These are phyloP conservation scores for Conomelus anceps DNA, from an alignment of 2,888 invertebrate species.

Conservation along the genomic window DNA sequence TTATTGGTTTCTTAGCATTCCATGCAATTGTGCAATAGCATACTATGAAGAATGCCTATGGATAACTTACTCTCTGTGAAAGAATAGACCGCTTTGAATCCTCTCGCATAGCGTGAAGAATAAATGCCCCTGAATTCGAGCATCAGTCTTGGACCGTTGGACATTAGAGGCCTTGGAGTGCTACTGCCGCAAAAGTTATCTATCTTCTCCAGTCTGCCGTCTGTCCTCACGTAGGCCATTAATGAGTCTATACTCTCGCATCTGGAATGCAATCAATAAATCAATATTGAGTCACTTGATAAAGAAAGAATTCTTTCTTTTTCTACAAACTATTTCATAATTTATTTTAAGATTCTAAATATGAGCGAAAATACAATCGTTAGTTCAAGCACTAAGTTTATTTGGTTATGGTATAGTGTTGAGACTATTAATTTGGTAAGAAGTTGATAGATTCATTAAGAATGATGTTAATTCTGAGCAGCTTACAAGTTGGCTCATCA, in stretches of 20 bases:
- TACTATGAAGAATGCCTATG: too few species aligned
- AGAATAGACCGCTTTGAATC: conserved; percentile 80
- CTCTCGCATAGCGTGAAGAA: conserved; percentile 71
- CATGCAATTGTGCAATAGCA: too few species aligned
- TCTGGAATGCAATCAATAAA: conserved; percentile 47
- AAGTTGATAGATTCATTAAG: too few species aligned
- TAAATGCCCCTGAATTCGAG: conserved; percentile 76
- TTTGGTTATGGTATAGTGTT: too few species aligned
- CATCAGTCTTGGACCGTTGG: conserved; percentile 77
- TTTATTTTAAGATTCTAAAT: too few species aligned
- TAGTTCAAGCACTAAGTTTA: too few species aligned
- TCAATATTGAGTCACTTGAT: neutral
- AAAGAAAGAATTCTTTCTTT: neutral
- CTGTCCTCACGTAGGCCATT: conserved; percentile 72
- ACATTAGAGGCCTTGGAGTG: conserved; percentile 85
- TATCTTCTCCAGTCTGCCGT: conserved; percentile 76
- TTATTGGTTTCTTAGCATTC: too few species aligned
- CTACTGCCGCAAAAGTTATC: conserved; percentile 80
- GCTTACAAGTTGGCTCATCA: too few species aligned
- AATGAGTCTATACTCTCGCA: conserved; percentile 74
- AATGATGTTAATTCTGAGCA: too few species aligned
- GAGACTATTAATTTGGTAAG: too few species aligned
- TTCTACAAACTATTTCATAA: too few species aligned
- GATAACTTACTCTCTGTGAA: conserved; percentile 86
- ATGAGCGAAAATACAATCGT: too few species aligned